Base-by-base conservation (phyloP, 2,888 invertebrate species). In the Napeogenes sylphis region DNA sequence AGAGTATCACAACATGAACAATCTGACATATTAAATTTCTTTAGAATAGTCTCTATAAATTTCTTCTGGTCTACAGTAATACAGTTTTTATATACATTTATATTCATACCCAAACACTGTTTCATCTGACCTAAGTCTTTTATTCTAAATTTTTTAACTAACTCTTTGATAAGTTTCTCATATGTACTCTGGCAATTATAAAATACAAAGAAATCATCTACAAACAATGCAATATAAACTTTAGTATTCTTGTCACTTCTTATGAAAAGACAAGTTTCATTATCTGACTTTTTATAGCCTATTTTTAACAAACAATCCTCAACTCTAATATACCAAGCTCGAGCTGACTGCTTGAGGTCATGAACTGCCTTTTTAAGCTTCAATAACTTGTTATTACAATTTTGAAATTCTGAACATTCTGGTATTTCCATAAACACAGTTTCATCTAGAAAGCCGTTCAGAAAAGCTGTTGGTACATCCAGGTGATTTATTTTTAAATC, bases 391-490 rank as follows among this genome's bases (percentile, higher is more conserved):
- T 56, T 59, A 13, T 47, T 35, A 45, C 46, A 55, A 61, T 55
- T 57, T 45, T 57, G 13, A 55, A 46, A 35, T 45, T 59, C 35
- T 35, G 62, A 65, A 61, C 45, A 14, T 21, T 60, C 55, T 47
- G 62, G 64, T 47, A 59, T 47, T 57, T 62, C 35, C 66, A 67
- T 69, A 45, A 61, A 68, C n/a, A 68, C 56, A 51, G 6, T 45
- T 47, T 68, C 66, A 30, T 66, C 33, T 21, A 68, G 42, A 56
- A 14, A 53, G 55, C 68, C 68, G 59, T 68, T 66, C 13, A 66
- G 47, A 45, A 67, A 67, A 10, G 67, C 69, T n/a, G 68, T 67
- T 59, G 58, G 14, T 61, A 72, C 70, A 69, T 68, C 51, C 59
- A 61, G 55, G 64, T 70, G 68, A 3, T n/a, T 59, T 4, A 65